Conservation (phyloP, 2,113 vertebrate genomes). For the Chaetops frenatus region DNA sequence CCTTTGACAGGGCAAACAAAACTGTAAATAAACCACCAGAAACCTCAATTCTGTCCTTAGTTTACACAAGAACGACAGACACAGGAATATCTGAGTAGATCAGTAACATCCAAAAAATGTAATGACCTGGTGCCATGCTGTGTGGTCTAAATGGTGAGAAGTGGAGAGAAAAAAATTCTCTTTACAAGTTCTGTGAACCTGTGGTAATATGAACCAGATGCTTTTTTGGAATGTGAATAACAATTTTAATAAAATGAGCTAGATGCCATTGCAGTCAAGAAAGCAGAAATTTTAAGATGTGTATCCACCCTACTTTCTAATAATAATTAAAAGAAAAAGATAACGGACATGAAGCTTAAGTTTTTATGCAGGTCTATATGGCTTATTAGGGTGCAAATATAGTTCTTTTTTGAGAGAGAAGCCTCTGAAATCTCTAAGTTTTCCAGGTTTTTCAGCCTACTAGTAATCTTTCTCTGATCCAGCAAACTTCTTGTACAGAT, state of each 20-base stretch:
- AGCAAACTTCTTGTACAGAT: neutral
- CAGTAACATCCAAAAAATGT: neutral
- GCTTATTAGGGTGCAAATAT: neutral
- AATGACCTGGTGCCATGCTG: neutral
- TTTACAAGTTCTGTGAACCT: neutral
- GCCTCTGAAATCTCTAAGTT: neutral
- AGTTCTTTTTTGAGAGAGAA: neutral
- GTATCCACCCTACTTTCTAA: neutral
- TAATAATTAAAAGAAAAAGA: neutral
- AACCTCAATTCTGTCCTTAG: neutral
- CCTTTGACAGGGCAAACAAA: neutral
- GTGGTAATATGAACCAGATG: neutral
- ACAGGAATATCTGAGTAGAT: neutral
- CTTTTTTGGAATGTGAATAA: neutral
- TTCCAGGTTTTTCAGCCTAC: neutral
- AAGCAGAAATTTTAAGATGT: neutral
- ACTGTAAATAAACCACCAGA: neutral
- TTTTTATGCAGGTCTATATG: neutral
- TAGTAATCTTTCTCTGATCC: neutral
- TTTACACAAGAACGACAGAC: neutral
- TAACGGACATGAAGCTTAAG: fast-evolving
- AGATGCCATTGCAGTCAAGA: neutral
- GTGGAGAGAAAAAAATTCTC: neutral
- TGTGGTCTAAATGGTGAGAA: neutral
- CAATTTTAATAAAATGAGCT: neutral